Conservation (phyloP, 2,113 vertebrate genomes). For the Apteryx owenii region DNA sequence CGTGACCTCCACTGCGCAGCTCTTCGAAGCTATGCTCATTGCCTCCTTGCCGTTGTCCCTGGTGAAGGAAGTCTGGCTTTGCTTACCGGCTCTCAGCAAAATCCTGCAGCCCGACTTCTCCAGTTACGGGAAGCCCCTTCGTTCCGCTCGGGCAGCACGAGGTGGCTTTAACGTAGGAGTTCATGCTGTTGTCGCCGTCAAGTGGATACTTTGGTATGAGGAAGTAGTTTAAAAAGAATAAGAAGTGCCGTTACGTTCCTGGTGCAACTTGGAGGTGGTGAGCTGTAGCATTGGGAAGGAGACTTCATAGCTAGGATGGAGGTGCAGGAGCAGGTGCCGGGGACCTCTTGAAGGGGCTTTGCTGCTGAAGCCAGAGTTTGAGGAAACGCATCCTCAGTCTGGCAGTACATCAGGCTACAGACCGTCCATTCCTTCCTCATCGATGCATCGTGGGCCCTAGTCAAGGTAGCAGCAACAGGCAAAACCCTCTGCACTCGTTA, state of each 20-base stretch:
- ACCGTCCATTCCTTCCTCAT: background rate
- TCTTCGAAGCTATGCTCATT: background rate
- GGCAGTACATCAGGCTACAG: background rate
- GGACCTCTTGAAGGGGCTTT: background rate
- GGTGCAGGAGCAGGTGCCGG: background rate
- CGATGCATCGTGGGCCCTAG: background rate
- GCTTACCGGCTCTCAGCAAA: background rate
- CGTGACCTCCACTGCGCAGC: background rate
- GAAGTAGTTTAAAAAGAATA: background rate
- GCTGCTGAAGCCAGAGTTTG: rapidly evolving
- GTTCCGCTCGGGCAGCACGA: background rate
- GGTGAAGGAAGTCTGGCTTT: background rate
- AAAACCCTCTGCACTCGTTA: background rate
- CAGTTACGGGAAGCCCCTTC: background rate
- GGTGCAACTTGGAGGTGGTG: background rate
- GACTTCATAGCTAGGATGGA: background rate
- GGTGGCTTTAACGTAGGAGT: background rate
- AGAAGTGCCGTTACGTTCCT: background rate
- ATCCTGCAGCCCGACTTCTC: background rate
- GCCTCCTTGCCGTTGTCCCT: background rate
- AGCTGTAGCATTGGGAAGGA: background rate
- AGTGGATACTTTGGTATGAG: background rate
- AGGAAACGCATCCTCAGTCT: rapidly evolving
- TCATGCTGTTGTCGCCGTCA: background rate
- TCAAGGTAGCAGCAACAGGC: background rate